A percentile compares a stretch with the other conserved stretches of the same genome.
Conservation (phyloP, 2,113 vertebrate genomes). For the Nothoprocta pentlandii region DNA sequence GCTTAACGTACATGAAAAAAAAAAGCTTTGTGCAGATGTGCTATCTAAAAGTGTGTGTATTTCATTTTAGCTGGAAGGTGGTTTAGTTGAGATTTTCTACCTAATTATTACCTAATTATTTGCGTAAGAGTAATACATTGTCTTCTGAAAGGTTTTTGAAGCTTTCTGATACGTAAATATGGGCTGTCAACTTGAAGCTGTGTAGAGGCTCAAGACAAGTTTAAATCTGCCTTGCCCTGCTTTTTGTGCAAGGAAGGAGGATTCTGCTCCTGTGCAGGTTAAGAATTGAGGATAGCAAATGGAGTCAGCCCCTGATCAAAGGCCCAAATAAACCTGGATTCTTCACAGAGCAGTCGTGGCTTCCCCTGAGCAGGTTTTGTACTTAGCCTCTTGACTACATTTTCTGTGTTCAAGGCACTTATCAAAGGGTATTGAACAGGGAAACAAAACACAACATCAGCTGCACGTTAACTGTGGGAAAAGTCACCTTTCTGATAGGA, state of each 20-base stretch:
- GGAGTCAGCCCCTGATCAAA: background rate
- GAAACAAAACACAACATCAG: background rate
- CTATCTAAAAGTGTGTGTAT: background rate
- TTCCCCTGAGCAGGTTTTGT: background rate
- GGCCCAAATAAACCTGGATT: background rate
- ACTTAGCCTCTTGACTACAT: fast-evolving
- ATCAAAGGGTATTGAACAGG: background rate
- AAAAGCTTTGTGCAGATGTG: background rate
- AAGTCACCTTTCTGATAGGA: background rate
- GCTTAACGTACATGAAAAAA: background rate
- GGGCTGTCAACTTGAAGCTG: background rate
- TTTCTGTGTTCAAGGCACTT: background rate
- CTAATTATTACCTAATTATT: background rate
- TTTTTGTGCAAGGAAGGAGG: background rate
- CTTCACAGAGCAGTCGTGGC: background rate
- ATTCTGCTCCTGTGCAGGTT: background rate
- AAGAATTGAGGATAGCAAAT: background rate
- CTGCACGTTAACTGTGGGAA: background rate
- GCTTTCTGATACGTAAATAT: background rate
- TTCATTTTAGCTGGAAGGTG: background rate
- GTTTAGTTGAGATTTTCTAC: background rate
- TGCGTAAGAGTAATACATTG: background rate
- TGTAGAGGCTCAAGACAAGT: background rate
- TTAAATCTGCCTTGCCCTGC: background rate
- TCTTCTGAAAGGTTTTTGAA: background rate